phyloP scores from a whole-genome alignment of 1,140 invertebrate species.

The Tetramorium parvispinum region DNA sequence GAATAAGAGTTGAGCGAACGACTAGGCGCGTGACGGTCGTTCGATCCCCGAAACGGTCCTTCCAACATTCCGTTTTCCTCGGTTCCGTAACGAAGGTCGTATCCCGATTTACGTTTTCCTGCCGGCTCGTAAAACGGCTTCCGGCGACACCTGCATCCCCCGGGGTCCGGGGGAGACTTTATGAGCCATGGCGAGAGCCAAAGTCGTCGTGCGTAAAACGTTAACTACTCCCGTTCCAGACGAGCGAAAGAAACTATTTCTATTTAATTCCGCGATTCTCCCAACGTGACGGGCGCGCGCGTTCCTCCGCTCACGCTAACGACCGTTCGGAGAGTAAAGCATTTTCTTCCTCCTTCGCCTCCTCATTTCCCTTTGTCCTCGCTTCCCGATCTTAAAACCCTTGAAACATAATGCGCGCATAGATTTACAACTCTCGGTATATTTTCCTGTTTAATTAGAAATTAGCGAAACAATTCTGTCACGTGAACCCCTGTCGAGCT shows the following conservation, averaged over 20 bases:
- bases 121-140: conserved; percentile 72
- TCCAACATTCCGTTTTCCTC: conserved; percentile 49
- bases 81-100: conserved; percentile 63
- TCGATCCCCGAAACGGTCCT: conserved; percentile 30
- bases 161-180: conserved; percentile 50
- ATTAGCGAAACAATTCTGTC: background rate
- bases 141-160: conserved; percentile 69
- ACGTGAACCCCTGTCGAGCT: too few species aligned
- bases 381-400: background rate
- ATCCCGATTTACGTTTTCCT: conserved; percentile 77
- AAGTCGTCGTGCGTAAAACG: conserved; percentile 66
- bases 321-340: conserved; percentile 14
- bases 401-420: background rate
- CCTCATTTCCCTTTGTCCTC: background rate
- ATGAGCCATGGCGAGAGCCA: conserved; percentile 69
- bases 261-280: conserved; percentile 64
- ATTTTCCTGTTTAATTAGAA: conserved; percentile 8
- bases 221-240: conserved; percentile 33
- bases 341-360: background rate
- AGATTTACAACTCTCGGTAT: background rate
- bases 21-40: background rate
- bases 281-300: background rate
- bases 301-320: conserved; percentile 15
- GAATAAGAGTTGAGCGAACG: conserved; percentile 10
- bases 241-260: conserved; percentile 54